A percentile compares a stretch with the other conserved stretches of the same genome.
phyloP scores from a whole-genome alignment of 1,140 invertebrate species.

The Drosophila littoralis region DNA sequence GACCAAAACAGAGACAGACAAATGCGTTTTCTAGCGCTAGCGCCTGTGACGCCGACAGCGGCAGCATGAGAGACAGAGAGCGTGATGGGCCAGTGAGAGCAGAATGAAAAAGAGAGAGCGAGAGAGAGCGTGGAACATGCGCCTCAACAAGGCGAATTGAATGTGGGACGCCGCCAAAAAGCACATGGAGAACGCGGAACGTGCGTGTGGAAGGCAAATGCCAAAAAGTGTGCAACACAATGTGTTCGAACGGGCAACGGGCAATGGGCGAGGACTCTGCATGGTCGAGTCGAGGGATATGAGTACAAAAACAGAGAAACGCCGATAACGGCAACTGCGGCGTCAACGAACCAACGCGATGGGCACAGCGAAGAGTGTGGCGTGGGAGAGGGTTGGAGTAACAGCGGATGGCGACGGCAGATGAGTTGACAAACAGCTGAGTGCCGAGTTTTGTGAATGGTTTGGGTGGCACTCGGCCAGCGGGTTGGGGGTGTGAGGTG shows the following conservation, averaged over 20 bases:
- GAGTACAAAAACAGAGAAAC: slow-evolving; percentile 84
- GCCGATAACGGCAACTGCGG: slow-evolving; percentile 75
- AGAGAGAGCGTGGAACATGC: slow-evolving; percentile 52
- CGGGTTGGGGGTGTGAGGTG: slow-evolving; percentile 19
- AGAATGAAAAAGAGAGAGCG: slow-evolving; percentile 7
- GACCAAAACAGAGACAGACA: slow-evolving; percentile 84
- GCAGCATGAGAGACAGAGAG: slow-evolving; percentile 31
- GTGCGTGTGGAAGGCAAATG: slow-evolving; percentile 79
- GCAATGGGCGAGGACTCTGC: slow-evolving; percentile 21
- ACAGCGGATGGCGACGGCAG: slow-evolving; percentile 73
- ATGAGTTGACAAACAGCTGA: slow-evolving; percentile 83
- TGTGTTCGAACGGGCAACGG: slow-evolving; percentile 44
- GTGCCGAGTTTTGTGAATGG: slow-evolving; percentile 81
- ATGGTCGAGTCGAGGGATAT: slow-evolving; percentile 69
- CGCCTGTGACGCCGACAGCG: slow-evolving; percentile 58
- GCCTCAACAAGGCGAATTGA: slow-evolving; percentile 51
- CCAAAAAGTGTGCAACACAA: slow-evolving; percentile 81
- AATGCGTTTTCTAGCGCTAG: slow-evolving; percentile 73
- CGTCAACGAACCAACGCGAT: slow-evolving; percentile 74
- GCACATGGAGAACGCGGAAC: slow-evolving; percentile 70
- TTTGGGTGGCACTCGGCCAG: slow-evolving; percentile 45
- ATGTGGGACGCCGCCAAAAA: slow-evolving; percentile 79
- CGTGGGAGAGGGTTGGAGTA: slow-evolving; percentile 8
- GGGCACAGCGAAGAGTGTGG: slow-evolving; percentile 6
- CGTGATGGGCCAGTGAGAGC: not conserved